Base-by-base conservation (phyloP, 1,140 invertebrate species). In the Drosophila pseudoananassae region DNA sequence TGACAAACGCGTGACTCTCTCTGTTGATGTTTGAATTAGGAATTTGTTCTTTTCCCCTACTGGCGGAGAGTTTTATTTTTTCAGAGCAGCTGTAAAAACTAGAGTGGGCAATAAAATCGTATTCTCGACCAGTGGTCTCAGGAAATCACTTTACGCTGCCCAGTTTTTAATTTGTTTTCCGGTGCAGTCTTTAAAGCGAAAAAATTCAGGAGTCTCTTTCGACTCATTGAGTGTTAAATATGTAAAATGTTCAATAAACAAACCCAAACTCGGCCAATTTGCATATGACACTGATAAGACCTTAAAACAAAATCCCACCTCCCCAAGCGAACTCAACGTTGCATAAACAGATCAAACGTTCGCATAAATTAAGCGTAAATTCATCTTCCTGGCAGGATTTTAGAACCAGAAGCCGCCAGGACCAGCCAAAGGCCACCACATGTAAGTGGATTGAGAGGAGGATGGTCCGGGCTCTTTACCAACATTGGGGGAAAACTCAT, bases 261-360 rank as follows among this genome's bases (percentile, higher is more conserved):
- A 55, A 63, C 52, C 64, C 52, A 47, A 47, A 59, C 49, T 76
- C 14, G 8, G 40, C 40, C 40, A 69, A 76, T 84, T 84, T 84
- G 76, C 81, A 84, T 78, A 58, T 63, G 76, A 47, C 60, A 70
- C 47, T 65, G 81, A 80, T 80, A 84, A 80, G 31, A 45, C 52
- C 36, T 49, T 33, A 43, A 72, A 72, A 61, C 17, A 54, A 61
- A 61, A 29, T 47, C 23, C 23, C 14, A 12, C 47, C 53, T 43
- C 10, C 40, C 17, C 23, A 43, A 47, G 57, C 50, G 33, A 63
- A 46, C 20, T 51, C 77, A 85, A 68, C 73, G 81, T 85, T 77
- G 73, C 77, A 80, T 85, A 71, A 85, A 80, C 74, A 85, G 81
- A 85, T 85, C 81, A 85, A 85, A 85, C 73, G 72, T 74, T 65